These are phyloP conservation scores for Nipponacmea schrenckii DNA, from an alignment of 2,888 invertebrate genomes.

Conservation along the genomic window DNA sequence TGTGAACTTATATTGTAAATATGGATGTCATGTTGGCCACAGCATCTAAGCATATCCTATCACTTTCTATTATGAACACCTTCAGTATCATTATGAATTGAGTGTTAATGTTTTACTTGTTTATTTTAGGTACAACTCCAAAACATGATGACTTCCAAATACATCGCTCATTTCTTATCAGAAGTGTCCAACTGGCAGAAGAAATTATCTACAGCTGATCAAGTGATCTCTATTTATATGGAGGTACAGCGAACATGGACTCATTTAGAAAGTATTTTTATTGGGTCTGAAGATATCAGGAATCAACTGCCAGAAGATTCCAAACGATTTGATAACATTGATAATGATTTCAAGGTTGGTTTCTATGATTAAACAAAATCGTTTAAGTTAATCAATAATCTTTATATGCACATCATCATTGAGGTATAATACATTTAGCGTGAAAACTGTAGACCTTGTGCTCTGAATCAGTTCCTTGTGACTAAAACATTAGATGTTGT, in stretches of 20 bases:
- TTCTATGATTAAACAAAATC: background rate
- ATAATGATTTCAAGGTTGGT: conserved; percentile 85
- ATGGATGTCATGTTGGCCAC: no score
- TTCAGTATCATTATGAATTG: no score
- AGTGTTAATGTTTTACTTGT: background rate
- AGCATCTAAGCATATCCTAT: no score
- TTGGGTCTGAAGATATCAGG: conserved; percentile 96
- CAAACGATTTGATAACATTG: conserved; percentile 89
- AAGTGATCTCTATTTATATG: conserved; percentile 79
- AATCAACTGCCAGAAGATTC: conserved; percentile 94
- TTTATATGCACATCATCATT: no score
- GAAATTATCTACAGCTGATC: conserved; percentile 90
- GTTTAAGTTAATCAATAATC: no score
- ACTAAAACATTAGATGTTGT: no score
- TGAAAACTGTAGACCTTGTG: no score
- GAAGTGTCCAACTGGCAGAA: conserved; percentile 96
- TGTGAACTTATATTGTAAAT: background rate
- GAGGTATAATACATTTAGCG: no score
- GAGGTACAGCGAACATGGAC: conserved; percentile 98
- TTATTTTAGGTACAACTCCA: conserved; percentile 85
- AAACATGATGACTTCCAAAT: conserved; percentile 96
- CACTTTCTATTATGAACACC: no score
- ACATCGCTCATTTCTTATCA: conserved; percentile 92
- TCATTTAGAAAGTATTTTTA: conserved; percentile 96
- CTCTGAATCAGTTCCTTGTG: no score